A percentile compares a stretch with the other conserved stretches of the same genome.
phyloP scores from a whole-genome alignment of 2,888 invertebrate genomes.

The Apodemia zela region DNA sequence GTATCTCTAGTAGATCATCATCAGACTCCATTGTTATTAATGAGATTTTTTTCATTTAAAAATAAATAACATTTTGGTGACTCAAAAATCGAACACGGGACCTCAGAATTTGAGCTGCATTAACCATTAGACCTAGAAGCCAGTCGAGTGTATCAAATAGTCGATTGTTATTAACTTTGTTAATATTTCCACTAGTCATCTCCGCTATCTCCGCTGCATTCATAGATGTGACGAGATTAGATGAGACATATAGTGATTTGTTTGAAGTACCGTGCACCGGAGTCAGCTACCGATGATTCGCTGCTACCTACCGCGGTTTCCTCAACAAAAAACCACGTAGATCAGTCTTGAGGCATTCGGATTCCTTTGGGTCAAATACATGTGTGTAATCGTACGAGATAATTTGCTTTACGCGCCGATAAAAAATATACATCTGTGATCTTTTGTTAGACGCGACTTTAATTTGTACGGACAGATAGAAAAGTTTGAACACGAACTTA shows the following conservation, averaged over 20 bases:
- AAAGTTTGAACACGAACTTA: background rate
- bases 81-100: no score
- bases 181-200: conserved; percentile 4
- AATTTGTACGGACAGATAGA: conserved; percentile 19
- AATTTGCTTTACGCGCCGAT: conserved; percentile 59
- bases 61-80: no score
- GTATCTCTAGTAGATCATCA: no score
- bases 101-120: no score
- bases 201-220: background rate
- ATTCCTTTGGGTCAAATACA: conserved; percentile 75
- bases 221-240: conserved; percentile 54
- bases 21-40: no score
- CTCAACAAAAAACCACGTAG: conserved; percentile 60
- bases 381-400: conserved; percentile 74
- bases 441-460: conserved; percentile 29
- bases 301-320: conserved; percentile 75
- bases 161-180: background rate
- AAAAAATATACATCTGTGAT: conserved; percentile 28
- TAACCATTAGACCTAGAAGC: no score
- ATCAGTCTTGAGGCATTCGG: conserved; percentile 63
- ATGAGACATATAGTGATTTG: conserved; percentile 77
- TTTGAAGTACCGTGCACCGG: conserved; percentile 74
- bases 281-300: conserved; percentile 78
- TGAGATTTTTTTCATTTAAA: no score
- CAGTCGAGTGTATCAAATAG: no score